Percentiles rank a stretch among this genome's conserved stretches.
phyloP scores from a whole-genome alignment of 1,140 invertebrate genomes.

The Penaeus vannamei region DNA sequence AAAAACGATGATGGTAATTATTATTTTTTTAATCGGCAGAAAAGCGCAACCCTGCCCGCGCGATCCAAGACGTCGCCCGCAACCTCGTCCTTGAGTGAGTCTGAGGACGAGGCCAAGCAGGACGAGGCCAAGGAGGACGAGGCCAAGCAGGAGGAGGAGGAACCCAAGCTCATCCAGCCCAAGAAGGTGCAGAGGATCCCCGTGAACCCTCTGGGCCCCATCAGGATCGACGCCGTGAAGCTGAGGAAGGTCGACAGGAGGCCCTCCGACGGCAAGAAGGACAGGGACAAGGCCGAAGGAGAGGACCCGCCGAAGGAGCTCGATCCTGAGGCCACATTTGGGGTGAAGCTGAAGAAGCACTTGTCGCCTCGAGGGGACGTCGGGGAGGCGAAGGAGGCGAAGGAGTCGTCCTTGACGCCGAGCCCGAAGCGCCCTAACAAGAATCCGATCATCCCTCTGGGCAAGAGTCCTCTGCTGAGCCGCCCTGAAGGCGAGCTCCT shows the following conservation, averaged over 20 bases:
- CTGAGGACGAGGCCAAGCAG: no score
- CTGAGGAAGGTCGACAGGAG: constrained; percentile 26
- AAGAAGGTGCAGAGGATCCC: constrained; percentile 37
- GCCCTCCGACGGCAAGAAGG: background rate
- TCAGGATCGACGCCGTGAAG: constrained; percentile 25
- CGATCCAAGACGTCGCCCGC: no score
- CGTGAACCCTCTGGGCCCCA: background rate
- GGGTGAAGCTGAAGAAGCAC: constrained; percentile 49
- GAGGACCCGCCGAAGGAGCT: background rate
- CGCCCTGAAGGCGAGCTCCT: background rate
- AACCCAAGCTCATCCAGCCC: constrained; percentile 39
- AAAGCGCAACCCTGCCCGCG: no score
- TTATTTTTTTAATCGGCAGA: no score
- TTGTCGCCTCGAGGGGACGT: no score
- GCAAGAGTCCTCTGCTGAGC: constrained; percentile 29
- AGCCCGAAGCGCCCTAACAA: constrained; percentile 3
- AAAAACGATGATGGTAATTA: no score
- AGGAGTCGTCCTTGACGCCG: background rate
- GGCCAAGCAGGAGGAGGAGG: constrained; percentile 7
- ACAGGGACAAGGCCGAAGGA: background rate
- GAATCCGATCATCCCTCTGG: constrained; percentile 44
- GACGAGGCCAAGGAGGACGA: background rate
- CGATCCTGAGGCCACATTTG: constrained; percentile 5
- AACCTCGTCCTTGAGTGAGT: no score
- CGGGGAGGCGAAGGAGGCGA: background rate